Evolutionary conservation across 2,888 invertebrate genomes (phyloP), one percentile per base, ranked within the genome.

Genomic region (Venustoraphidia nigricollis): DNA sequence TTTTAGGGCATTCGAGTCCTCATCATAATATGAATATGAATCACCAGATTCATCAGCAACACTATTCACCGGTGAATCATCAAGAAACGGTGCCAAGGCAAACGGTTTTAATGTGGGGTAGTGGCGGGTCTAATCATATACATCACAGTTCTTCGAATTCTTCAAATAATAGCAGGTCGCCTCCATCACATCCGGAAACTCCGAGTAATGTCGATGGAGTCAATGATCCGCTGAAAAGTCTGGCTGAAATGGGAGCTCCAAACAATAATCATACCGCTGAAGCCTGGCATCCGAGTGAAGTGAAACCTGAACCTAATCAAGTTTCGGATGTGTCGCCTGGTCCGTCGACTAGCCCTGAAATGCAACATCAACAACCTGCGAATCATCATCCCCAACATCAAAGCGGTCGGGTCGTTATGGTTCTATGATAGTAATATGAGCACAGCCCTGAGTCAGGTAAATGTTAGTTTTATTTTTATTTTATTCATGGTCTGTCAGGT

Each of bases 101-200:
- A 67, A 93, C 92, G 10, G 93, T 92, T 47, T 75, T 93, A 41
- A 92, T 93, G 92, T 93, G 92, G 92, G 92, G 91, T 17, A 73
- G 78, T 52, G 72, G 47, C 14, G 46, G 46, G 35, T 40, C 45
- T 9, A 49, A 49, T 41, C 50, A 50, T 42, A 8, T 65, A 65
- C 51, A 61, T 62, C 51, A 55, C 58, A 27, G 56, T 55, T 41
- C 57, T 56, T 38, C 51, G 54, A 46, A 45, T 10, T 48, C 48
- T n/a, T 52, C 52, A 9, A 47, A 38, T 10, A 50, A 48, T 17
- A 50, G 50, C 13, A 44, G 52, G 39, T 58, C 62, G 2, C 59
- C 61, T 2, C 57, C 59, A 10, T 56, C 57, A 6, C 52, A 53
- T 14, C 58, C 59, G 11, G 53, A 62, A 47, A 64, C 65, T 3